Conservation (phyloP, 2,797 vertebrate species). For the Diglossa cyanea region DNA sequence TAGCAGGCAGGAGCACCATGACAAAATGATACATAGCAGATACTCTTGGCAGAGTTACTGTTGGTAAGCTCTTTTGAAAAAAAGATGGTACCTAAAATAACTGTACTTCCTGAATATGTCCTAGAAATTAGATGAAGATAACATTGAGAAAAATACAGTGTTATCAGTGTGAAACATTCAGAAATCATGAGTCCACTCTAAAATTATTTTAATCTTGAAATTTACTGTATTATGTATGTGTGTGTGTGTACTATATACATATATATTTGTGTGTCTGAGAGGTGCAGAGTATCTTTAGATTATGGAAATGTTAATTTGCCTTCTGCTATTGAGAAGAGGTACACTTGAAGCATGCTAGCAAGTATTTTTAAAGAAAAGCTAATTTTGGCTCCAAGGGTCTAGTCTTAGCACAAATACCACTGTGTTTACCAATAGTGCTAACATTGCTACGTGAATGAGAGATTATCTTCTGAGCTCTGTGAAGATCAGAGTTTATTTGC, state of each 20-base stretch:
- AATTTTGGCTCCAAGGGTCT: neutral
- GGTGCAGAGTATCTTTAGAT: neutral
- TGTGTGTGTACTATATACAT: neutral
- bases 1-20: neutral
- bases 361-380: neutral
- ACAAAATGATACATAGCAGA: neutral
- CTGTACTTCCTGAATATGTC: neutral
- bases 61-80: neutral
- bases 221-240: neutral
- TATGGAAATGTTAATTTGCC: neutral
- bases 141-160: neutral
- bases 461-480: neutral
- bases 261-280: neutral
- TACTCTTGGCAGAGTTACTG: neutral
- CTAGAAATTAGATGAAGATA: neutral
- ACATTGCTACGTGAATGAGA: neutral
- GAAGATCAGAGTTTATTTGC: neutral
- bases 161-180: neutral
- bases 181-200: neutral
- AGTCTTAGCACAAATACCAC: neutral
- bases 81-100: neutral
- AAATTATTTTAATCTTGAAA: neutral
- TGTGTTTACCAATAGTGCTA: neutral
- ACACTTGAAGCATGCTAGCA: neutral
- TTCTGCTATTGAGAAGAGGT: neutral